Evolutionary conservation across 2,797 vertebrate genomes (phyloP), one percentile per base, ranked within the genome.

Genomic region (Diplodus sargus): DNA sequence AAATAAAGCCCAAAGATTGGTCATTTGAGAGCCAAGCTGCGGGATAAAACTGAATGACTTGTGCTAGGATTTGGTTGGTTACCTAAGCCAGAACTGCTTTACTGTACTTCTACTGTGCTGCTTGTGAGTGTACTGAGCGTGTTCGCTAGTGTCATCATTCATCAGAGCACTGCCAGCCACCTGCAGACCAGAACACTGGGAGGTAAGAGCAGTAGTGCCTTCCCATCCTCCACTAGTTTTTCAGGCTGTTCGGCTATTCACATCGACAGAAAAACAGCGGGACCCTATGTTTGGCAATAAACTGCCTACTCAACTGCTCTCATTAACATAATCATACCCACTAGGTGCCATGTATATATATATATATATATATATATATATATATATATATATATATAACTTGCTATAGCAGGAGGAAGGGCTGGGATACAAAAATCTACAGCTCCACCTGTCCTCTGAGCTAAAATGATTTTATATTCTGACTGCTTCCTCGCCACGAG

Each of bases 151-250:
- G 87, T 89, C 87, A 87, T 69, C 60, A 78, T 85, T 92, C 87
- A 89, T 92, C 87, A 92, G 74, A 71, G 64, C 65, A 52, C 66
- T 78, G 81, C 69, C 80, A 79, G 83, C 81, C 88, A 90, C 91
- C 88, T 91, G 88, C 64, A 47, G 85, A 69, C 82, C 51, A 4
- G 63, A 89, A 70, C 88, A 76, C 74, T 52, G 43, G 62, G 84
- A 85, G 70, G 76, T 75, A 81, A 58, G 77, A 74, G 67, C 67
- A 63, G 70, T 18, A 57, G 68, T 57, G 48, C 57, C 66, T 79
- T 77, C 20, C 30, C 68, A 30, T 76, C 60, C 72, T 39, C 67
- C 47, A 25, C 34, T 13, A 57, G 43, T 57, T 82, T 56, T 69
- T 34, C 7, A 34, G 34, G 34, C 34, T 34, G 34, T 42, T 30